Base-by-base conservation (phyloP, 2,113 vertebrate genomes). In the Dinomys branickii region DNA sequence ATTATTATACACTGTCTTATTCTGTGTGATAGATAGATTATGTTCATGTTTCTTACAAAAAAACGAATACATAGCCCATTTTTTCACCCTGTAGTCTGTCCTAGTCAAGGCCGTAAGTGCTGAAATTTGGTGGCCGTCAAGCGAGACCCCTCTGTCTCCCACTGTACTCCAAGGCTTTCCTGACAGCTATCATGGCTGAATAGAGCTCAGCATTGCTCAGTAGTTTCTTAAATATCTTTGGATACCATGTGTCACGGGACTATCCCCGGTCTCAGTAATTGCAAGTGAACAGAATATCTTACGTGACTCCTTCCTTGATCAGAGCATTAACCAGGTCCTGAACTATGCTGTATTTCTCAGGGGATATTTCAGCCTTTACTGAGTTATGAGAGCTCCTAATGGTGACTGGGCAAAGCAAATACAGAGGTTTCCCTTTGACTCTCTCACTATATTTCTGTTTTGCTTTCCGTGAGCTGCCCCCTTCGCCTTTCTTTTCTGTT, bases 181-280 rank as follows among this genome's bases (percentile, higher is more conserved):
- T 2, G 16, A 17, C 22, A 28, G 33, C 17, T 77, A 35, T 11
- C 38, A 41, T 10, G 0, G 44, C 10, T 28, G 19, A 5, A 75
- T 1, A 2, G 4, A 28, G 33, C 38, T 65, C 1, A 44, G 33
- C 9, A 14, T 28, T 33, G 9, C 3, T 67, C 47, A 65, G 26
- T 38, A 16, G 6, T 26, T 73, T 59, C 8, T n/a, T 28, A 14
- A 2, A 30, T 7, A 14, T 65, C 47, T 41, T 33, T 26, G 2
- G 7, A 26, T 7, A 7, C 6, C 1, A 7, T 14, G 11, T n/a
- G 0, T 10, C 50, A n/a, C 14, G 11, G 11, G 7, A 41, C 3
- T 63, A 17, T 65, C n/a, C 3, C 1, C 52, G 47, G 58, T 30
- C n/a, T 61, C 4, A 30, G 13, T 67, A 67, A 38, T 0, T 5